Evolutionary conservation across 2,888 invertebrate species (phyloP), one percentile per base, ranked within the genome.

Genomic region (Plusia festucae): DNA sequence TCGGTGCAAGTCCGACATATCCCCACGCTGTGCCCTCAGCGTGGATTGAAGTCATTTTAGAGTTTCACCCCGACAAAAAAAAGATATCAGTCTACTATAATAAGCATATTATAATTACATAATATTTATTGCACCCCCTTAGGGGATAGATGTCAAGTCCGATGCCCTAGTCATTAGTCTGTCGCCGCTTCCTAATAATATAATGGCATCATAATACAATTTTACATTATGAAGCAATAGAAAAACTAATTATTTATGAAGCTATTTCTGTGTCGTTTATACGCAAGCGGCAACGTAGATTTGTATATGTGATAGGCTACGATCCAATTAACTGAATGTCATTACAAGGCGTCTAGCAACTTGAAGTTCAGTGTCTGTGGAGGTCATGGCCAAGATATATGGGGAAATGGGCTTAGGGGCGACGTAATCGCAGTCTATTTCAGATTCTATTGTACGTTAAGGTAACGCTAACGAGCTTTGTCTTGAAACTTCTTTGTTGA

Each of bases 291-390:
- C n/a, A 49, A 20, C 46, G 20, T 49, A 20, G 46, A 20, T 49
- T 49, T 49, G 46, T 40, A 6, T 46, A 46, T 46, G 40, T 40
- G 40, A 52, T 34, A 60, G 53, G 58, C 51, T 74, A 60, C 20
- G 24, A 67, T 74, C 68, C 78, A 81, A 81, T 71, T 75, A 78
- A 49, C 66, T 56, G 22, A 61, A 53, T 69, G 76, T 76, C 67
- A 78, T 78, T 44, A 55, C 52, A 52, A 58, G 65, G 60, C 51
- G 59, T 62, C 62, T 65, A 58, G 44, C 34, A 60, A 51, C 49
- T 56, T 64, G 32, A 60, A 46, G 60, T 54, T 46, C 22, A 63
- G 57, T 58, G 65, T 81, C n/a, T n/a, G 67, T 71, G 59, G 44
- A 68, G 79, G 79, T 76, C 79, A 79, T n/a, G 82, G 78, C 60